Percentiles rank a stretch among this genome's conserved stretches.
These are phyloP conservation scores for Serrognathus titanus DNA, from an alignment of 2,888 invertebrate genomes.

Conservation along the genomic window DNA sequence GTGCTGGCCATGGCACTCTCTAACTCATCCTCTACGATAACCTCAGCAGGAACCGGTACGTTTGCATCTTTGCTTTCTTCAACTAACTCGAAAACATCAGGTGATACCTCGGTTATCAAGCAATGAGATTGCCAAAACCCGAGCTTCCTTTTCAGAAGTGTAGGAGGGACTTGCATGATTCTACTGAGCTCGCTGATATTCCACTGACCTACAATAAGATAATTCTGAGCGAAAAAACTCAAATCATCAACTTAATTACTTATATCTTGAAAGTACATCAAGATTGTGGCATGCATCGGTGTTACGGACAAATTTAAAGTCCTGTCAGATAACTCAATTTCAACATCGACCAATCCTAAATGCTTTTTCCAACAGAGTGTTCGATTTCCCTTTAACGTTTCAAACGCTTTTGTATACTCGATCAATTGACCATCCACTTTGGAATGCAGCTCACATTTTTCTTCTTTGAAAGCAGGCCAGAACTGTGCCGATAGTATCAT, in stretches of 20 bases:
- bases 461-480: conserved; percentile 97
- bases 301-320: conserved; percentile 75
- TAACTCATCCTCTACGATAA: conserved; percentile 83
- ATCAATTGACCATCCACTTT: conserved; percentile 77
- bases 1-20: conserved; percentile 95
- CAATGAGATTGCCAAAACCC: conserved; percentile 95
- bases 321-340: conserved; percentile 81
- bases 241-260: conserved; percentile 47
- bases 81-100: conserved; percentile 71
- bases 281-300: conserved; percentile 90
- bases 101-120: conserved; percentile 70
- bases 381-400: conserved; percentile 86
- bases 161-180: conserved; percentile 82
- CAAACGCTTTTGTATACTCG: conserved; percentile 85
- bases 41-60: conserved; percentile 58
- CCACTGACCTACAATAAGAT: conserved; percentile 64
- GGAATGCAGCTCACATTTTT: conserved; percentile 81
- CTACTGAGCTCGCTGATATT: conserved; percentile 80
- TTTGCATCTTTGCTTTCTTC: conserved; percentile 62
- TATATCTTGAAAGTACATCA: conserved; percentile 89
- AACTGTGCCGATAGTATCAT: conserved; percentile 97
- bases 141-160: conserved; percentile 80
- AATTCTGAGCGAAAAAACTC: neutral
- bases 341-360: conserved; percentile 85
- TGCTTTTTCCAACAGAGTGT: conserved; percentile 93